phyloP scores from a whole-genome alignment of 2,113 vertebrate species.

The Aegithalos caudatus region DNA sequence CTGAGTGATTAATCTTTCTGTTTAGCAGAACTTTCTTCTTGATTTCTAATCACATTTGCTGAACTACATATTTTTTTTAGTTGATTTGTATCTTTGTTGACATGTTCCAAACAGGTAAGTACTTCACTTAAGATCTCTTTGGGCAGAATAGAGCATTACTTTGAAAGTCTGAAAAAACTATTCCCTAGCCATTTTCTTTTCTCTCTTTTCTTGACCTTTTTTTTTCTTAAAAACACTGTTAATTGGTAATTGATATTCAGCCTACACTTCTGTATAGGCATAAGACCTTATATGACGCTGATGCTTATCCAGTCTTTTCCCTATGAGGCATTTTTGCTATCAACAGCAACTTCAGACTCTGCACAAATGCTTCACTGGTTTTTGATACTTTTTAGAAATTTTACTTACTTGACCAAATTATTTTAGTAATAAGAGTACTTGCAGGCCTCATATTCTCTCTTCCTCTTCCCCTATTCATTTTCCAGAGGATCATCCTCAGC shows the following conservation, averaged over 20 bases:
- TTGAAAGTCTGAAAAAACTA: not conserved
- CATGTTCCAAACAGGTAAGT: not conserved
- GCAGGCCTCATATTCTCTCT: not conserved
- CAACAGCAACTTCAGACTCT: not conserved
- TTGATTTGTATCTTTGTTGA: not conserved
- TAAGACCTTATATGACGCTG: not conserved
- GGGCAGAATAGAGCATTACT: not conserved
- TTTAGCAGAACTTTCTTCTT: not conserved
- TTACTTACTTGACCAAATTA: not conserved
- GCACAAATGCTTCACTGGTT: not conserved
- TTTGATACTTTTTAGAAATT: not conserved
- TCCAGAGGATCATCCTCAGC: not conserved
- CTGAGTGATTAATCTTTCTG: not conserved
- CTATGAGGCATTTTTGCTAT: not conserved
- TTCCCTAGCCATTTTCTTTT: fast-evolving
- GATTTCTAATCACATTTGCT: not conserved
- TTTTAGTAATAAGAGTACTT: not conserved
- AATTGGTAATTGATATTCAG: not conserved
- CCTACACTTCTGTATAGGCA: not conserved
- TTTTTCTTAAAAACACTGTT: not conserved
- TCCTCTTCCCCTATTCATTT: not conserved
- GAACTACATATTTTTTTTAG: not conserved
- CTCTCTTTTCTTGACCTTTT: not conserved
- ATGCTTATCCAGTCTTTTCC: not conserved
- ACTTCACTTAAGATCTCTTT: not conserved